These are phyloP conservation scores for Enteromius mattozi DNA, from an alignment of 2,797 vertebrate species.

Conservation along the genomic window DNA sequence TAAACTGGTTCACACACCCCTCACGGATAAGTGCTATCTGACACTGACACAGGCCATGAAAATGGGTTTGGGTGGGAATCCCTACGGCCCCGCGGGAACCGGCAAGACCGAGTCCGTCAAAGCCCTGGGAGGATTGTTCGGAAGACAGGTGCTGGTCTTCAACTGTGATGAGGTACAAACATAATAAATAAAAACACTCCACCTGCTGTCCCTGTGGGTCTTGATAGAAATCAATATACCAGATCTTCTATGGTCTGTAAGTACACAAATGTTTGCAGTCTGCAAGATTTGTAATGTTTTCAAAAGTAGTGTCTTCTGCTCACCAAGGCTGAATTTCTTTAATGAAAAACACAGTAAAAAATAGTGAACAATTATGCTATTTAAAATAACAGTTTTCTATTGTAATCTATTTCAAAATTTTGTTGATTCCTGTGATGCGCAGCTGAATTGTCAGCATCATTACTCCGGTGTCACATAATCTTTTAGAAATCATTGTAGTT, in stretches of 20 bases:
- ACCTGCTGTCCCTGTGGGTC: background rate
- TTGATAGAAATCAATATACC: background rate
- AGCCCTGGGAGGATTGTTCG: slow-evolving; percentile 92
- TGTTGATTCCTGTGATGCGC: too few species aligned
- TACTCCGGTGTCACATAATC: background rate
- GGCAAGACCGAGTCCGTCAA: slow-evolving; percentile 99
- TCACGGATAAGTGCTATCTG: slow-evolving; percentile 98
- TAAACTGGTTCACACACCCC: slow-evolving; percentile 94
- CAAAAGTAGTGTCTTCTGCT: background rate
- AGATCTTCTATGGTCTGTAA: background rate
- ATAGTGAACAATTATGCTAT: background rate
- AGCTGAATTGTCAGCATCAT: background rate
- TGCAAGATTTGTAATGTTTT: background rate
- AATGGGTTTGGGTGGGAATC: slow-evolving; percentile 97
- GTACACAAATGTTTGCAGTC: background rate
- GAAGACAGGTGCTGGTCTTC: slow-evolving; percentile 97
- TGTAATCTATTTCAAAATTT: background rate
- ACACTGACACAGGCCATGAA: slow-evolving; percentile 97
- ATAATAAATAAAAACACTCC: background rate
- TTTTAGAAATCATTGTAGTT: background rate
- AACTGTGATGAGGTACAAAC: slow-evolving; percentile 97
- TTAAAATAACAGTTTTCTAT: background rate
- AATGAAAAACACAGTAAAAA: background rate
- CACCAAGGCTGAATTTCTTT: background rate
- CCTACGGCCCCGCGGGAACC: slow-evolving; percentile 96